Base-by-base conservation (phyloP, 2,113 vertebrate genomes). In the Syrrhaptes paradoxus region DNA sequence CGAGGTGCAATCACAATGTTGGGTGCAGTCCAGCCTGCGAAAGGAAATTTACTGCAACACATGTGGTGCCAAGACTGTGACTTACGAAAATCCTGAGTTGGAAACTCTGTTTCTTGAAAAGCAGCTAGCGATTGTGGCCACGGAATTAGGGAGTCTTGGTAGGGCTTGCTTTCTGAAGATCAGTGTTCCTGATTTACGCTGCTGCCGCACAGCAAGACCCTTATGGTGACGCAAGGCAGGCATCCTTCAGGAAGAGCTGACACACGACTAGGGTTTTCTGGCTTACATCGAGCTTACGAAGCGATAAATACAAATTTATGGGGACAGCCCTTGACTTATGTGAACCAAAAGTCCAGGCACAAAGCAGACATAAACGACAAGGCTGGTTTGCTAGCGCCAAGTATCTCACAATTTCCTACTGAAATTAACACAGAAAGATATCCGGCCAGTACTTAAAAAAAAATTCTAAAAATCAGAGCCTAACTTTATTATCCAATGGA, bases 291-390 rank as follows among this genome's bases (percentile, higher is more conserved):
- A 22, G 41, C 59, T 58, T 11, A 22, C 1, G 14, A 51, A 74
- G 55, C n/a, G 34, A 11, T 36, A 11, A 11, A 18, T 17, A 34
- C 0, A 3, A 51, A 48, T 31, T 32, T 15, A 22, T 0, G 4
- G 49, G 26, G 34, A 71, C 34, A 51, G 7, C 24, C 1, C 1
- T 3, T 18, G 48, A 31, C n/a, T 32, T 34, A 6, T 0, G 20
- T 9, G 7, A 57, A 43, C 25, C 13, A 13, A 5, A 32, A 15
- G 17, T 34, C 79, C 34, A 3, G 2, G 41, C 19, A 9, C 1
- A 34, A 41, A 61, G 54, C n/a, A 36, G 43, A 17, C 17, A 21
- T 6, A n/a, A 5, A 6, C 5, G 43, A 13, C 32, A 25, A 46
- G 38, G 14, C 3, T 21, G 38, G 46, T 61, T 11, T 48, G 54